phyloP scores from a whole-genome alignment of 2,113 vertebrate genomes.

The Microtus ochrogaster region DNA sequence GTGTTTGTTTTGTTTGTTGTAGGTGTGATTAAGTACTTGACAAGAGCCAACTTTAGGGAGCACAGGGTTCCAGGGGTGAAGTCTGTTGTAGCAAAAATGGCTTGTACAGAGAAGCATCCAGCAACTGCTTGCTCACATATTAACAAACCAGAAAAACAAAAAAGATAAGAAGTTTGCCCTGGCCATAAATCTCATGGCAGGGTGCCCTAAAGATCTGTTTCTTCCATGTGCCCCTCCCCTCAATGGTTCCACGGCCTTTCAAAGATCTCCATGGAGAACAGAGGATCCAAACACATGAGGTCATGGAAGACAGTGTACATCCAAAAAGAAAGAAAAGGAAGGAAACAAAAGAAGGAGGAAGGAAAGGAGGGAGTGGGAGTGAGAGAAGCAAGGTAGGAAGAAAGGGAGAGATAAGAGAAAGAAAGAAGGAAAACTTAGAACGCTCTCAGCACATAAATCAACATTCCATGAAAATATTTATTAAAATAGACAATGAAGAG shows the following conservation, averaged over 20 bases:
- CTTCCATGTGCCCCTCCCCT: neutral
- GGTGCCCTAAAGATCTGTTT: no score
- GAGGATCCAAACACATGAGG: neutral
- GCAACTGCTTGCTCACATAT: neutral
- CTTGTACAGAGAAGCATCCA: neutral
- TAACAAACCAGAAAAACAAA: neutral
- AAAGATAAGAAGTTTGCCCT: neutral
- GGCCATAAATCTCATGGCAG: neutral
- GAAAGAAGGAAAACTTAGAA: neutral
- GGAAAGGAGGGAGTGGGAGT: rapidly evolving
- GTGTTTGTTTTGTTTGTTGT: neutral
- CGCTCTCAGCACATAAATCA: slow-evolving; percentile 59
- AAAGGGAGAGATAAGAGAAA: neutral
- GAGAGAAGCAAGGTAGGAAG: rapidly evolving
- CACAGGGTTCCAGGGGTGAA: neutral
- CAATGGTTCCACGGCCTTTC: no score
- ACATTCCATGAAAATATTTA: slow-evolving; percentile 54
- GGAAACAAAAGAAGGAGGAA: neutral
- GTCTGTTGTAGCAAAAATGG: no score
- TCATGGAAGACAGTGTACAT: neutral
- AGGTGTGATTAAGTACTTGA: neutral
- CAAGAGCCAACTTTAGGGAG: neutral
- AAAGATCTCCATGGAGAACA: neutral
- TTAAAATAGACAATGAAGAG: slow-evolving; percentile 69
- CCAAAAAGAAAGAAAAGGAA: neutral